A percentile compares a stretch with the other conserved stretches of the same genome.
These are phyloP conservation scores for Enteromius paludinosus DNA, from an alignment of 2,797 vertebrate genomes.

Conservation along the genomic window DNA sequence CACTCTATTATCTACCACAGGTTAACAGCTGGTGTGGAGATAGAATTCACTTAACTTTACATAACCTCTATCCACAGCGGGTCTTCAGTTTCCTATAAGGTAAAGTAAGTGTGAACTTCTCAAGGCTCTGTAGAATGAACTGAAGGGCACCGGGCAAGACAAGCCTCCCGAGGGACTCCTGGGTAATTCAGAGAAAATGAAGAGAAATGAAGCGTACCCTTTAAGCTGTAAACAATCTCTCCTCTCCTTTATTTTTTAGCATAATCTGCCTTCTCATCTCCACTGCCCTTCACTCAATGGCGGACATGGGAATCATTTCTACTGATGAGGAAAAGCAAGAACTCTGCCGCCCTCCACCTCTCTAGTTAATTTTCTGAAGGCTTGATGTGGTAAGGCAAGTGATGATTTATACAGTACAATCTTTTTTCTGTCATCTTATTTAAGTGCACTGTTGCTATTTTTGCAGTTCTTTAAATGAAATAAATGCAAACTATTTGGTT, in stretches of 20 bases:
- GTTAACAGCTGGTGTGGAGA: constrained; percentile 10
- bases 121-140: constrained; percentile 29
- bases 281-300: constrained; percentile 43
- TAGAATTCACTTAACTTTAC: constrained; percentile 26
- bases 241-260: constrained; percentile 46
- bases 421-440: not conserved
- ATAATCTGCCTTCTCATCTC: constrained; percentile 52
- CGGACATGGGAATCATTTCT: constrained; percentile 34
- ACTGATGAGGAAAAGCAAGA: constrained; percentile 30
- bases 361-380: not conserved
- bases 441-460: not conserved
- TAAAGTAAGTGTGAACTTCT: constrained; percentile 38
- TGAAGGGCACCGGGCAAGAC: constrained; percentile 47
- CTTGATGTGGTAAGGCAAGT: constrained; percentile 10
- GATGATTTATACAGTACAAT: not conserved
- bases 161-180: constrained; percentile 23
- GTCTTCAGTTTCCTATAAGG: constrained; percentile 15
- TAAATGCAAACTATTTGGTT: no score
- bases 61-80: not conserved
- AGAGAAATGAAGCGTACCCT: constrained; percentile 49
- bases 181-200: constrained; percentile 52
- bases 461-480: no score
- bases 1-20: not conserved
- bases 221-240: constrained; percentile 50
- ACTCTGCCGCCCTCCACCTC: constrained; percentile 9